Conservation (phyloP, 2,888 invertebrate species). For the Torymus texanus region DNA sequence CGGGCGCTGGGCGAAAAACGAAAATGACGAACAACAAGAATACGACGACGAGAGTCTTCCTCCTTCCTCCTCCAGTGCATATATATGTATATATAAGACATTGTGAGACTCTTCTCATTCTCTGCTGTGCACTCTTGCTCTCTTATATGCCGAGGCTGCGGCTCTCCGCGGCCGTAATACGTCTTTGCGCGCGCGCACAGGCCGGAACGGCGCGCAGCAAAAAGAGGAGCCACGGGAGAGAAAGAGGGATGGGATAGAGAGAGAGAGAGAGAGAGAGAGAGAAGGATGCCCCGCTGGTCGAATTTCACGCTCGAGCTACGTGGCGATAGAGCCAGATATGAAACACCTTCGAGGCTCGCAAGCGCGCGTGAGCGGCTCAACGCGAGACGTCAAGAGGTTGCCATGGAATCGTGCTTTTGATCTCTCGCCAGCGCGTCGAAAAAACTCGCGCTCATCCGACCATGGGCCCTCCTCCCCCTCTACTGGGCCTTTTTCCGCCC, state of each 20-base stretch:
- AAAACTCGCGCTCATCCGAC: slow-evolving; percentile 27
- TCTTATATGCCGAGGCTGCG: no score
- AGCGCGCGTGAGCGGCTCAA: slow-evolving; percentile 47
- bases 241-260: slow-evolving; percentile 39
- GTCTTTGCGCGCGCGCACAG: no score
- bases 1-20: slow-evolving; percentile 34
- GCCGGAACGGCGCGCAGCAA: not conserved
- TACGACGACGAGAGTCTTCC: no score
- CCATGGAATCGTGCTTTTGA: slow-evolving; percentile 57
- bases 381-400: slow-evolving; percentile 54
- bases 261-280: slow-evolving; percentile 50
- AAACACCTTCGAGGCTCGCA: slow-evolving; percentile 65
- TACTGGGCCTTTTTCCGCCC: slow-evolving; percentile 2
- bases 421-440: slow-evolving; percentile 42
- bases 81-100: no score
- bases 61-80: no score
- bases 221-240: not conserved
- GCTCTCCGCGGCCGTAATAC: no score
- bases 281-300: slow-evolving; percentile 65
- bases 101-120: no score
- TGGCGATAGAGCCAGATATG: slow-evolving; percentile 71
- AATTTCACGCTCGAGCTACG: slow-evolving; percentile 73
- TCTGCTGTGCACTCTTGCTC: no score
- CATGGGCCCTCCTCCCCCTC: slow-evolving; percentile 3
- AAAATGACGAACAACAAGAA: slow-evolving; percentile 17